Base-by-base conservation (phyloP, 2,888 invertebrate species). In the Rhagonycha fulva region DNA sequence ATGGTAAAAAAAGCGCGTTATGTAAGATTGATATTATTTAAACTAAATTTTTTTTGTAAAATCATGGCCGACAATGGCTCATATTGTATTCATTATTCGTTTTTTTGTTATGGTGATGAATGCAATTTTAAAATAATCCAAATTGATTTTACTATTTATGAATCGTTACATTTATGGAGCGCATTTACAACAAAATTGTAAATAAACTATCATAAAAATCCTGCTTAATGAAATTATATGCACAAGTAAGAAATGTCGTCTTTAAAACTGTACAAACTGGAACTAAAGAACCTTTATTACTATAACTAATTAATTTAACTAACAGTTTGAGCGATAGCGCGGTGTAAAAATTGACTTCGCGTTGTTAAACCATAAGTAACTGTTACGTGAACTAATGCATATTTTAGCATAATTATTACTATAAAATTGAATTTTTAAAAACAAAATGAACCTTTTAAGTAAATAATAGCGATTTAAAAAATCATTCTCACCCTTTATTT, bases 401-500 rank as follows among this genome's bases (percentile, higher is more conserved):
- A 32, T 32, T 32, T 32, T 32, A 32, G 5, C 32, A 32, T 32
- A 32, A 32, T 32, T 32, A 32, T 12, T 32, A 32, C 32, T 12
- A 60, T 62, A 66, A 68, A 72, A 72, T 63, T 23, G 32, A 67
- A 67, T 68, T 68, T 68, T 47, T 28, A 70, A 24, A 66, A 68
- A 67, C 69, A 76, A 73, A 60, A 66, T 66, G 72, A 61, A 60
- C 72, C 72, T 76, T 76, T 74, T 74, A 74, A 76, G 74, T 66
- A 76, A 76, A 74, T 71, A 76, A 74, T 74, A 62, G 77, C 76
- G 76, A 76, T 76, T 76, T 78, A 70, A 78, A 76, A 78, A 78
- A 76, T 77, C 74, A 74, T 71, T 76, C 69, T 62, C 76, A 77
- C 83, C 83, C 82, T 82, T 82, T 85, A 80, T 85, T 85, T 85